A percentile compares a stretch with the other conserved stretches of the same genome.
phyloP scores from a whole-genome alignment of 2,888 invertebrate species.

The Heliothis peltigera region DNA sequence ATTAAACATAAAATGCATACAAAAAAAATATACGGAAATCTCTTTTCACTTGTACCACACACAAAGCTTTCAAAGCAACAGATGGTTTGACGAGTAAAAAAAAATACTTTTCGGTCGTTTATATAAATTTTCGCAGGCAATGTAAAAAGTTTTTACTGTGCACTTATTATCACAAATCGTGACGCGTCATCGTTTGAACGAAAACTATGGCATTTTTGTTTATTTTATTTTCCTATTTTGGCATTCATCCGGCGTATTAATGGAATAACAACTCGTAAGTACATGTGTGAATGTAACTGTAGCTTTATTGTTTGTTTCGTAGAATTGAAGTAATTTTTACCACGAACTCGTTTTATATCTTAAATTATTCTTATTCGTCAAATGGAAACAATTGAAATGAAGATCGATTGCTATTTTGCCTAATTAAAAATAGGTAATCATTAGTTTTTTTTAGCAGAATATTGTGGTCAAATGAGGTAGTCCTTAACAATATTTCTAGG shows the following conservation, averaged over 20 bases:
- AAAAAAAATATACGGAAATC: neutral
- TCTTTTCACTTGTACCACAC: slow-evolving; percentile 39
- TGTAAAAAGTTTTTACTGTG: slow-evolving; percentile 36
- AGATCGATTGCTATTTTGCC: no score
- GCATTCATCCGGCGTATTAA: neutral
- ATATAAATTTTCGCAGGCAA: slow-evolving; percentile 28
- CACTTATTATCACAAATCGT: slow-evolving; percentile 17
- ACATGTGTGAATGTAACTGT: neutral
- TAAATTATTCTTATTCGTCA: no score
- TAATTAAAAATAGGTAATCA: no score
- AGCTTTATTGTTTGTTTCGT: neutral
- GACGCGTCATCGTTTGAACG: slow-evolving; percentile 4
- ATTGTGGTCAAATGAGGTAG: no score
- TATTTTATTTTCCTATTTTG: neutral
- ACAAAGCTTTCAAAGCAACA: slow-evolving; percentile 68
- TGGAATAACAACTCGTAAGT: no score
- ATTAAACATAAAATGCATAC: no score
- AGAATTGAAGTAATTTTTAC: neutral
- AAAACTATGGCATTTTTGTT: neutral
- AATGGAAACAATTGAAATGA: no score
- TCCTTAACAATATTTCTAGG: no score
- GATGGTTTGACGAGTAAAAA: slow-evolving; percentile 70
- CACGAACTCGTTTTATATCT: neutral
- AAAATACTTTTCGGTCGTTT: slow-evolving; percentile 42
- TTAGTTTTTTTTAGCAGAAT: no score